phyloP scores from a whole-genome alignment of 2,113 vertebrate species.

The Taxidea taxus region DNA sequence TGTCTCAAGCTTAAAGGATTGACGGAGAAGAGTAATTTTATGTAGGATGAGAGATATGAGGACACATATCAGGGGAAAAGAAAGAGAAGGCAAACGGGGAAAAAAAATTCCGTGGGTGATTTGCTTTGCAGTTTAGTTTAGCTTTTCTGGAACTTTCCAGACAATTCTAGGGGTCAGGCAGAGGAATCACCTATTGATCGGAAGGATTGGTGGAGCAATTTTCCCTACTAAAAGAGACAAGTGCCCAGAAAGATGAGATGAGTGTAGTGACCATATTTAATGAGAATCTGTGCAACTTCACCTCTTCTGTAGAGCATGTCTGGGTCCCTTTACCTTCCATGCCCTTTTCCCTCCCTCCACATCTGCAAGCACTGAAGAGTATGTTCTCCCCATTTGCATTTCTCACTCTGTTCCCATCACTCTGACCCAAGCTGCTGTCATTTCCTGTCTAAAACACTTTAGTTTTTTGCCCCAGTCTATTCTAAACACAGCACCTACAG shows the following conservation, averaged over 20 bases:
- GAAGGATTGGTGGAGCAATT: background rate
- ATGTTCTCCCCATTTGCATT: background rate
- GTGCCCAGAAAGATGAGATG: background rate
- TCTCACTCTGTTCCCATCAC: background rate
- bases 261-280: background rate
- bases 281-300: background rate
- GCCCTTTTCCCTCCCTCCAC: background rate
- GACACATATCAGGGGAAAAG: background rate
- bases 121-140: background rate
- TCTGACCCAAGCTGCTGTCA: background rate
- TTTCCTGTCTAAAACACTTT: background rate
- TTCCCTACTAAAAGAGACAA: background rate
- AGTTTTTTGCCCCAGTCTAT: background rate
- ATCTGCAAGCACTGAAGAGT: background rate
- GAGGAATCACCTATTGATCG: background rate
- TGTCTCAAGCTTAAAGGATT: background rate
- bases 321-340: rapidly evolving
- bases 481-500: background rate
- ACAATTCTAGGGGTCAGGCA: background rate
- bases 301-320: background rate
- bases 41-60: background rate
- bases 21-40: background rate
- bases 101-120: background rate
- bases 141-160: background rate
- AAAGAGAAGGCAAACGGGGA: background rate